These are phyloP conservation scores for Phrynocephalus forsythii DNA, from an alignment of 2,797 vertebrate genomes.

Conservation along the genomic window DNA sequence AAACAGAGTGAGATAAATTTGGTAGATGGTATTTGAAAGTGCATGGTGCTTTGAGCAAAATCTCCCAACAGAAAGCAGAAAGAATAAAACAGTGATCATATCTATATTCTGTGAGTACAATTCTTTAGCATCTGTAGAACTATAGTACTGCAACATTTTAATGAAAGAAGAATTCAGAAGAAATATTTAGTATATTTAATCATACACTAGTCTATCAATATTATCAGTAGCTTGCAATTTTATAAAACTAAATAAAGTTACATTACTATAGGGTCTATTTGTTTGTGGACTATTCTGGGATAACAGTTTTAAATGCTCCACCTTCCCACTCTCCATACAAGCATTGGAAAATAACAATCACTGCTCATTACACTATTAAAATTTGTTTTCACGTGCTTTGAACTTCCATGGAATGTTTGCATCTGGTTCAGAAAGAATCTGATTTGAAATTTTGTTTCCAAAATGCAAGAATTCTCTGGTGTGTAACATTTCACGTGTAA, in stretches of 20 bases:
- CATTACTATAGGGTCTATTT: constrained; percentile 9
- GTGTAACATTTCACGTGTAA: constrained; percentile 24
- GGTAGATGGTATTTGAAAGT: neutral
- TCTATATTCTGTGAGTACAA: neutral
- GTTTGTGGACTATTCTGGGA: constrained; percentile 20
- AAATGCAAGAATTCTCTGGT: neutral
- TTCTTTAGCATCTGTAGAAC: neutral
- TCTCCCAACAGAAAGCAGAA: neutral
- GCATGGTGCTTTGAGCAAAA: constrained; percentile 28
- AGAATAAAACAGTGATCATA: neutral
- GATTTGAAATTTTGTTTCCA: constrained; percentile 9
- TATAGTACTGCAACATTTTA: constrained; percentile 1
- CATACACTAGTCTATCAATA: neutral
- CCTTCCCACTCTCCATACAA: neutral
- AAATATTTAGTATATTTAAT: neutral
- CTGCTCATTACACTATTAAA: constrained; percentile 3
- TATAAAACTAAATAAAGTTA: constrained; percentile 13
- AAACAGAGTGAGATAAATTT: neutral
- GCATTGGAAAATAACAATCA: constrained; percentile 16
- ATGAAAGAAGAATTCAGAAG: constrained; percentile 24
- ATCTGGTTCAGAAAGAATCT: constrained; percentile 13
- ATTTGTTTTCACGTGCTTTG: constrained; percentile 8
- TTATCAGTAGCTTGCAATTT: constrained; percentile 29
- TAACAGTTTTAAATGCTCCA: neutral
- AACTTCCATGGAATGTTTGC: neutral